A percentile compares a stretch with the other conserved stretches of the same genome.
Evolutionary conservation across 2,797 vertebrate genomes (phyloP).

Genomic region (Babyrousa celebensis): DNA sequence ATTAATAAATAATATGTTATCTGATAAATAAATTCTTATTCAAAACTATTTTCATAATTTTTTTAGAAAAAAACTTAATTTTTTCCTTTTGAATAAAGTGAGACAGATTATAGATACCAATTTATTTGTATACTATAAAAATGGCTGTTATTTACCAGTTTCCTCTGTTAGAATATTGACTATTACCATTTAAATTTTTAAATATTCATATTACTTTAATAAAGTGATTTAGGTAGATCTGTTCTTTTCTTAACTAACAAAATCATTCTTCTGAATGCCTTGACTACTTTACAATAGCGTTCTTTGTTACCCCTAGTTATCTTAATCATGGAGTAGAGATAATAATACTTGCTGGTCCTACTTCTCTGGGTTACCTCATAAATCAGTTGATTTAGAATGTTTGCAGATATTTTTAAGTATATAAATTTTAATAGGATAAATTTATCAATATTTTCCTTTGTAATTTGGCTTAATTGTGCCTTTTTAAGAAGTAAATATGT

Average conservation of each 20-base stretch:
- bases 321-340: neutral
- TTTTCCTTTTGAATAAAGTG: constrained; percentile 57
- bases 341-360: neutral
- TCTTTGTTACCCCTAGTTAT: neutral
- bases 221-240: constrained; percentile 45
- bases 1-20: constrained; percentile 28
- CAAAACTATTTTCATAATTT: constrained; percentile 14
- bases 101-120: neutral
- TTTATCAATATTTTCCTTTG: constrained; percentile 50
- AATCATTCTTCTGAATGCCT: constrained; percentile 3
- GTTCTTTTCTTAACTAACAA: constrained; percentile 48
- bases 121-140: constrained; percentile 44
- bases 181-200: constrained; percentile 34
- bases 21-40: constrained; percentile 55
- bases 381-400: constrained; percentile 39
- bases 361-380: neutral
- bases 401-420: neutral
- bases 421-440: constrained; percentile 42
- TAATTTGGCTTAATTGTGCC: constrained; percentile 41
- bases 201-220: constrained; percentile 52
- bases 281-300: constrained; percentile 1
- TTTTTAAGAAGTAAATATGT: constrained; percentile 58
- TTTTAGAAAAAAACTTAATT: constrained; percentile 17
- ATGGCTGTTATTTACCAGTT: constrained; percentile 12
- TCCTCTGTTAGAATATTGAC: constrained; percentile 35